phyloP scores from a whole-genome alignment of 2,888 invertebrate species.

The Dynastes tityus region DNA sequence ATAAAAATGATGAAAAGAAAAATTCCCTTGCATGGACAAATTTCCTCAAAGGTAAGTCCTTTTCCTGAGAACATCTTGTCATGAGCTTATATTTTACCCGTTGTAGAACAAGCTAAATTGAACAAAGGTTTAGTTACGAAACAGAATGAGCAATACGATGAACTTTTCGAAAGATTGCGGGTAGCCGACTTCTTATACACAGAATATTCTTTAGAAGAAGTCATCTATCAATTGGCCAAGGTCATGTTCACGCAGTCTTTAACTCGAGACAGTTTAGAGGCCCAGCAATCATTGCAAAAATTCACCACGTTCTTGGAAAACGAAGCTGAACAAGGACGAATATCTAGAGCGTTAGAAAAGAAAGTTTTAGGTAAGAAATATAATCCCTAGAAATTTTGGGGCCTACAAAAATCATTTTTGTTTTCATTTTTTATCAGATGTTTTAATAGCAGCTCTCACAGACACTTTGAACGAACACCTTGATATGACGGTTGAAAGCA shows the following conservation, averaged over 20 bases:
- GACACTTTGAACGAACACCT: constrained; percentile 84
- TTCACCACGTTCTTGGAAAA: constrained; percentile 83
- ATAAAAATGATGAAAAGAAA: constrained; percentile 21
- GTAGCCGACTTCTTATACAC: constrained; percentile 83
- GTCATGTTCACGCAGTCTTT: constrained; percentile 87
- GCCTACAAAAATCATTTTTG: neutral
- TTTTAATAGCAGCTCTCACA: constrained; percentile 82
- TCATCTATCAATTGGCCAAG: constrained; percentile 86
- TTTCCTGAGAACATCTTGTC: neutral
- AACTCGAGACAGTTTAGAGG: constrained; percentile 79
- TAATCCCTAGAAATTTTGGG: neutral
- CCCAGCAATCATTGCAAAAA: constrained; percentile 82
- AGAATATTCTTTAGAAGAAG: constrained; percentile 81
- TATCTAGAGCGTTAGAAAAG: constrained; percentile 83
- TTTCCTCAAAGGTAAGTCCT: constrained; percentile 30
- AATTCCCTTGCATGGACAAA: constrained; percentile 18
- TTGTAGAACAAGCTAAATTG: constrained; percentile 30
- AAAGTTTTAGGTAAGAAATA: constrained; percentile 80
- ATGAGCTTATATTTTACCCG: neutral
- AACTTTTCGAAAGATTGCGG: constrained; percentile 79
- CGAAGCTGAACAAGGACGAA: constrained; percentile 82
- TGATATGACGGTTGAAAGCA: constrained; percentile 69
- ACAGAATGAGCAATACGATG: constrained; percentile 68
- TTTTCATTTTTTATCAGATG: constrained; percentile 72
- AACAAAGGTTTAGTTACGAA: constrained; percentile 11